Percentiles rank a stretch among this genome's conserved stretches.
Conservation (phyloP, 1,140 invertebrate genomes). For the Lamellibrachia luymesi region DNA sequence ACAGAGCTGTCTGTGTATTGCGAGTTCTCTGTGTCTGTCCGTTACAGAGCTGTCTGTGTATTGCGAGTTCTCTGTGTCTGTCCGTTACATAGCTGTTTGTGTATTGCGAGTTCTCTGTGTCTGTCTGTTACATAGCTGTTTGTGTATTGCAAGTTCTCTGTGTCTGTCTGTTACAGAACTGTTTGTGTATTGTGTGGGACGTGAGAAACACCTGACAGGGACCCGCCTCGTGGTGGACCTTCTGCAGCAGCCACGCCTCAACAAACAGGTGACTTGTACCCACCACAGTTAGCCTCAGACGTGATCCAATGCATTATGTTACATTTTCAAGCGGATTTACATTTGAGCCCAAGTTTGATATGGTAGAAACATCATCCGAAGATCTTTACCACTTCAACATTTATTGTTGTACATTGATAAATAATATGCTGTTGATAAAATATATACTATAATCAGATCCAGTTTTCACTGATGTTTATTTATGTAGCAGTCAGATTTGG, state of each 20-base stretch:
- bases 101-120: no score
- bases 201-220: slow-evolving; percentile 55
- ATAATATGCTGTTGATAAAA: no score
- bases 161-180: slow-evolving; percentile 34
- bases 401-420: no score
- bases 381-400: no score
- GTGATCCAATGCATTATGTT: neutral
- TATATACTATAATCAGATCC: no score
- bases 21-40: neutral
- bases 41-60: slow-evolving; percentile 46
- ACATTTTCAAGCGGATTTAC: neutral
- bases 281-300: neutral
- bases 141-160: neutral
- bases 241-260: slow-evolving; percentile 53
- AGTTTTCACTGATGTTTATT: no score
- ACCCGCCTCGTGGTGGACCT: slow-evolving; percentile 53
- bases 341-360: neutral
- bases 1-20: neutral
- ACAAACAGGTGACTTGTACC: slow-evolving; percentile 47
- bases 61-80: no score
- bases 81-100: no score
- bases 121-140: no score
- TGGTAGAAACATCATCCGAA: no score
- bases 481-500: no score
- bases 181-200: slow-evolving; percentile 49